These are phyloP conservation scores for Augochlorella aurata DNA, from an alignment of 2,888 invertebrate genomes.

Conservation along the genomic window DNA sequence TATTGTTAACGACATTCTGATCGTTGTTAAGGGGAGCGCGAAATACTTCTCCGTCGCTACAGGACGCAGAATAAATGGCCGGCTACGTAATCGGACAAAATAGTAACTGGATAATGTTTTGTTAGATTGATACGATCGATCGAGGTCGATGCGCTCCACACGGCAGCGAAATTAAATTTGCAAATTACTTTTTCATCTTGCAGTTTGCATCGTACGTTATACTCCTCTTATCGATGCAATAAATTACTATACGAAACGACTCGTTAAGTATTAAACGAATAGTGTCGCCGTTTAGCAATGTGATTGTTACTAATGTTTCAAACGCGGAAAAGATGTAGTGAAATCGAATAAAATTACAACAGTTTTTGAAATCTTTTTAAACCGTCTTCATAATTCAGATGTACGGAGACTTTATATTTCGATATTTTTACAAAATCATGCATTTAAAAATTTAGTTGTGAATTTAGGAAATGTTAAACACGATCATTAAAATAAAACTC, in stretches of 20 bases:
- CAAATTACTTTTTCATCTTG: constrained; percentile 13
- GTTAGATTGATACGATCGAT: constrained; percentile 44
- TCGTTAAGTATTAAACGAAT: neutral
- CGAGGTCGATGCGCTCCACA: constrained; percentile 26
- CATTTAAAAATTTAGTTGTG: neutral
- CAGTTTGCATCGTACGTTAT: neutral
- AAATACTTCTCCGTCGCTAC: constrained; percentile 47
- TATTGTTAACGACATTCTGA: constrained; percentile 56
- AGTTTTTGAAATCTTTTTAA: neutral
- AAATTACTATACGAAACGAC: neutral
- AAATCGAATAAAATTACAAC: neutral
- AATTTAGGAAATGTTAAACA: neutral
- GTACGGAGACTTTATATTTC: neutral
- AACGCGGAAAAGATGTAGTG: too few species aligned
- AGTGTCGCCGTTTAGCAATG: neutral
- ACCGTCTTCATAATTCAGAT: too few species aligned
- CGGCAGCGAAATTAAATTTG: constrained; percentile 6
- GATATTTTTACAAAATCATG: neutral
- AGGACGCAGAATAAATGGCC: constrained; percentile 40
- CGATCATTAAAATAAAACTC: neutral
- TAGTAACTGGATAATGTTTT: constrained; percentile 40
- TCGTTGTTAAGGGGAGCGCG: constrained; percentile 54
- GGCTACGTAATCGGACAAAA: constrained; percentile 54
- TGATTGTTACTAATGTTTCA: neutral
- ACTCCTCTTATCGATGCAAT: neutral